Evolutionary conservation across 2,113 vertebrate genomes (phyloP), one percentile per base, ranked within the genome.

Genomic region (Taxidea taxus): DNA sequence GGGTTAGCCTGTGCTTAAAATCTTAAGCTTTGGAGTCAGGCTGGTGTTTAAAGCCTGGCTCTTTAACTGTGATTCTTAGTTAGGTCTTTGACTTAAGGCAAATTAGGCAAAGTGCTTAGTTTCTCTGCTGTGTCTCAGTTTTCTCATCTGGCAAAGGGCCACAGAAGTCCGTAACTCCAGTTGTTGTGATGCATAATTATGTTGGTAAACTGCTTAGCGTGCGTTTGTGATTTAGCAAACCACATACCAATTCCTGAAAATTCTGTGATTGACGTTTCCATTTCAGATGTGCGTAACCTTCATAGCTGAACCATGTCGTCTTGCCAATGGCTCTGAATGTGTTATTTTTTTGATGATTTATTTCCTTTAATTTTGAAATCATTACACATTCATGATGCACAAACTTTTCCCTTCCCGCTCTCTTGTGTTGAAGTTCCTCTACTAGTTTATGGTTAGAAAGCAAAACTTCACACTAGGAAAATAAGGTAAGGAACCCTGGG

Each of bases 301-400:
- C 49, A 16, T 14, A 49, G 44, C 8, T 42, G n/a, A 80, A 66
- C 21, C 29, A 12, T 9, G 42, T 82, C 2, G 3, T 80, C 9
- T 70, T 91, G 83, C 64, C 64, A 77, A 7, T 29, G n/a, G 10
- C 37, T 94, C 42, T 9, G 21, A 89, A 91, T 75, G 70, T 60
- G 25, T 56, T 80, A 85, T 70, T 91, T 89, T 89, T 82, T 58
- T 51, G 60, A 70, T 87, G 74, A 72, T 49, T 87, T 39, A 37
- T 81, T 83, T 97, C 72, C n/a, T 88, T 95, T 56, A 68, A 39
- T 82, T 86, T 77, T 81, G 93, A 89, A 91, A 93, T 31, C 42
- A 39, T 62, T 68, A 23, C 25, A 75, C 56, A 74, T 21, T 92
- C 62, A 49, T 64, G 66, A 49, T 14, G 81, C 21, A 66, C 64